Conservation (phyloP, 2,888 invertebrate species). For the Scelioninae gen. 2 region DNA sequence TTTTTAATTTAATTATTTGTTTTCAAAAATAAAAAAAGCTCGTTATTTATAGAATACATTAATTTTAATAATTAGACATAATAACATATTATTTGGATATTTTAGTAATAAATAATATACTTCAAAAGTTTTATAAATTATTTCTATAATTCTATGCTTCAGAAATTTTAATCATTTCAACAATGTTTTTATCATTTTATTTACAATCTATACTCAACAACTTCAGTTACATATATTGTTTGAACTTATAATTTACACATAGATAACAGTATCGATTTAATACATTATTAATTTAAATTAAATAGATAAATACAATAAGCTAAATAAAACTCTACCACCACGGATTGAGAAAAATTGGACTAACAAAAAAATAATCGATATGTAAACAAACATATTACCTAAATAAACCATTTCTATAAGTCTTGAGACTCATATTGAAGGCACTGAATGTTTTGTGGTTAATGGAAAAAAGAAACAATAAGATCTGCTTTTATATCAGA, state of each 20-base stretch:
- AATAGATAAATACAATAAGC: constrained; percentile 9
- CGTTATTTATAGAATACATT: too few species aligned
- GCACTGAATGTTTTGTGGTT: too few species aligned
- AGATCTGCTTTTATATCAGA: too few species aligned
- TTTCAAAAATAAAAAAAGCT: too few species aligned
- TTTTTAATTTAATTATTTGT: too few species aligned
- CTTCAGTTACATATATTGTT: neutral
- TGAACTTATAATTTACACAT: constrained; percentile 3
- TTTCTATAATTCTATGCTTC: constrained; percentile 18
- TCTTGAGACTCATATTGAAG: too few species aligned
- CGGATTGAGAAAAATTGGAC: neutral
- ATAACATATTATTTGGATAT: too few species aligned
- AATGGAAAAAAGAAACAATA: too few species aligned
- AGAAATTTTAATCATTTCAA: constrained; percentile 13
- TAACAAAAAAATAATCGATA: neutral
- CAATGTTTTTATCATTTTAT: constrained; percentile 18
- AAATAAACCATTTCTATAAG: too few species aligned
- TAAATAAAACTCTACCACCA: neutral
- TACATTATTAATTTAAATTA: constrained; percentile 7
- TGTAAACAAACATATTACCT: neutral
- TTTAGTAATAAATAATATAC: neutral
- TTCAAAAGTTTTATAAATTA: constrained; percentile 1
- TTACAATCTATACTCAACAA: constrained; percentile 29
- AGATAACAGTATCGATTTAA: neutral
- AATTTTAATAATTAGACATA: too few species aligned